Evolutionary conservation across 2,888 invertebrate species (phyloP).

Genomic region (Onthophagus sagittarius): DNA sequence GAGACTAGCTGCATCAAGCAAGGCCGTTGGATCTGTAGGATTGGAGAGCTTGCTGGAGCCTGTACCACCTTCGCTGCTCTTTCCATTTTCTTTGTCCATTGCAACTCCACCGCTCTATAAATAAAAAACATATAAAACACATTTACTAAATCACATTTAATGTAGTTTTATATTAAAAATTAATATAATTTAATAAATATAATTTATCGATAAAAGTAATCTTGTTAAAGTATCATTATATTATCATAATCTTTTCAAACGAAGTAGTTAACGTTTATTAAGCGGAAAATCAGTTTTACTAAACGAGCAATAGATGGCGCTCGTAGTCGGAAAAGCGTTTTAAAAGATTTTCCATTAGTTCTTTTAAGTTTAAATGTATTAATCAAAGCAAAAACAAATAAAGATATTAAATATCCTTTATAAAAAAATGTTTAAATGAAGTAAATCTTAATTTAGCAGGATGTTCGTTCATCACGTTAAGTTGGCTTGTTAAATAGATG

Average conservation of each 20-base stretch:
- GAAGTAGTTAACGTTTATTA: neutral
- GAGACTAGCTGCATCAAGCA: slow-evolving; percentile 70
- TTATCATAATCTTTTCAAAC: neutral
- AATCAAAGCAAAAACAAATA: too few relatives aligned
- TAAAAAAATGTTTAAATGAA: too few relatives aligned
- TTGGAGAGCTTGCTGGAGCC: slow-evolving; percentile 51
- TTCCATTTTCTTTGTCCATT: slow-evolving; percentile 83
- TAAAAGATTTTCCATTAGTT: too few relatives aligned
- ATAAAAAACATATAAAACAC: slow-evolving; percentile 1
- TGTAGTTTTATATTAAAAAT: too few relatives aligned
- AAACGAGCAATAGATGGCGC: neutral
- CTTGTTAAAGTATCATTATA: too few relatives aligned
- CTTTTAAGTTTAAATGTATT: too few relatives aligned
- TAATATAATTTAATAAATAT: too few relatives aligned
- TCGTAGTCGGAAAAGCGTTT: neutral
- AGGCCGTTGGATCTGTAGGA: slow-evolving; percentile 58
- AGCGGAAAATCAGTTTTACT: neutral
- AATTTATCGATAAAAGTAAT: too few relatives aligned
- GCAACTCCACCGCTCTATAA: slow-evolving; percentile 43
- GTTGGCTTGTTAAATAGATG: neutral
- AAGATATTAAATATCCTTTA: too few relatives aligned
- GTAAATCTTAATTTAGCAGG: neutral
- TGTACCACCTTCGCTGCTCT: slow-evolving; percentile 57
- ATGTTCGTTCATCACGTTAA: neutral
- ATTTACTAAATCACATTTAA: too few relatives aligned